phyloP scores from a whole-genome alignment of 2,797 vertebrate genomes.

The Varecia variegata region DNA sequence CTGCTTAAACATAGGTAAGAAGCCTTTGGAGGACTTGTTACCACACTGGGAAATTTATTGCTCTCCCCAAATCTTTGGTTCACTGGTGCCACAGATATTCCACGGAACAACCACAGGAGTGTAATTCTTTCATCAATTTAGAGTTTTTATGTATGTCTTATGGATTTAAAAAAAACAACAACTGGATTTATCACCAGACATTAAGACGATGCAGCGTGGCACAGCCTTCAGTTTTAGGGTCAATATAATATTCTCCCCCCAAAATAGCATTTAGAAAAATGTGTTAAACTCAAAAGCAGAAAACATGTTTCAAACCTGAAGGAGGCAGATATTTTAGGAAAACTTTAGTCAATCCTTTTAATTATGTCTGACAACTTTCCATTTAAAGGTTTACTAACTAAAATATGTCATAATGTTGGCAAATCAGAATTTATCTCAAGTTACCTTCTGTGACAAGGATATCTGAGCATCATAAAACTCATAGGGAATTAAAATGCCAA shows the following conservation, averaged over 20 bases:
- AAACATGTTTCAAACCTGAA: background rate
- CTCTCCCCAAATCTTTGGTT: conserved; percentile 5
- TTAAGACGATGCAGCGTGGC: background rate
- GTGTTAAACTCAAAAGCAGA: conserved; percentile 9
- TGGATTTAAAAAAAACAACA: background rate
- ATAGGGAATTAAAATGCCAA: conserved; percentile 42
- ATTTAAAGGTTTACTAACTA: conserved; percentile 38
- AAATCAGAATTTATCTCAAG: conserved; percentile 19
- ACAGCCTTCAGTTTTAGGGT: background rate
- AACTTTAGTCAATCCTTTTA: conserved; percentile 3
- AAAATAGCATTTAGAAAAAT: conserved; percentile 22
- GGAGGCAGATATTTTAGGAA: background rate
- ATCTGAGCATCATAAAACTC: conserved; percentile 42
- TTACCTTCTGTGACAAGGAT: conserved; percentile 27
- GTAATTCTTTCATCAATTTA: conserved; percentile 5
- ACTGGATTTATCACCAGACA: background rate
- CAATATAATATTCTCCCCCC: background rate
- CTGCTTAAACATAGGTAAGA: background rate
- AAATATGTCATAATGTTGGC: conserved; percentile 5
- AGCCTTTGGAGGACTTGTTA: background rate
- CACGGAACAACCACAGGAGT: background rate
- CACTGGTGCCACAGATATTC: background rate
- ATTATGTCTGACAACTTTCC: background rate
- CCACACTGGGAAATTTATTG: background rate
- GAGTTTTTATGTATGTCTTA: background rate